phyloP scores from a whole-genome alignment of 2,113 vertebrate species.

The Chaetodon trifascialis region DNA sequence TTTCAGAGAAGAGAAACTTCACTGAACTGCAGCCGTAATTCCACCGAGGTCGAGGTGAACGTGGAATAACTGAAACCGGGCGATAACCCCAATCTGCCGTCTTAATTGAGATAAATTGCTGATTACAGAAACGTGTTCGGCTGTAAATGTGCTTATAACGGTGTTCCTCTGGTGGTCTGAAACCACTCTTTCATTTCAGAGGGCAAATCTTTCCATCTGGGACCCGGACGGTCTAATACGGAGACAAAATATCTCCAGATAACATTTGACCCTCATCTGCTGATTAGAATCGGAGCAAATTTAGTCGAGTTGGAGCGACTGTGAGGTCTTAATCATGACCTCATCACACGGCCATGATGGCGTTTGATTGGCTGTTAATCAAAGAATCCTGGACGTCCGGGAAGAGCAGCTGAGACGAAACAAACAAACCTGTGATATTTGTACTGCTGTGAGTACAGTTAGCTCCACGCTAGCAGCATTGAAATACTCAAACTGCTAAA shows the following conservation, averaged over 20 bases:
- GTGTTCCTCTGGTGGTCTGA: neutral
- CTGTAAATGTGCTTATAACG: neutral
- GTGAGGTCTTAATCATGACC: neutral
- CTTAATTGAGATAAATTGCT: conserved; percentile 11
- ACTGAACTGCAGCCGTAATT: neutral
- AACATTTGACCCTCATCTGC: conserved; percentile 24
- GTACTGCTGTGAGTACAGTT: neutral
- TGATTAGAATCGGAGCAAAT: neutral
- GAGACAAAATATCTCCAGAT: conserved; percentile 4
- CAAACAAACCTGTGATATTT: neutral
- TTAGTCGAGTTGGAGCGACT: neutral
- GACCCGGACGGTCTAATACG: neutral
- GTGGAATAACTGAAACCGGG: neutral
- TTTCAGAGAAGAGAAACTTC: neutral
- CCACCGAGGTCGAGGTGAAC: conserved; percentile 13
- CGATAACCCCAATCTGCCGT: conserved; percentile 24
- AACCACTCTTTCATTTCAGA: neutral
- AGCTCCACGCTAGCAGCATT: too few relatives aligned
- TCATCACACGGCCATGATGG: neutral
- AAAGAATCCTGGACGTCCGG: too few relatives aligned
- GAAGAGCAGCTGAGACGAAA: neutral
- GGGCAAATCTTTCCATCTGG: neutral
- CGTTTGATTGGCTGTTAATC: neutral
- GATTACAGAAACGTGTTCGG: conserved; percentile 4
- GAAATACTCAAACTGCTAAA: too few relatives aligned